Base-by-base conservation (phyloP, 2,797 vertebrate species). In the Gymnodraco acuticeps region DNA sequence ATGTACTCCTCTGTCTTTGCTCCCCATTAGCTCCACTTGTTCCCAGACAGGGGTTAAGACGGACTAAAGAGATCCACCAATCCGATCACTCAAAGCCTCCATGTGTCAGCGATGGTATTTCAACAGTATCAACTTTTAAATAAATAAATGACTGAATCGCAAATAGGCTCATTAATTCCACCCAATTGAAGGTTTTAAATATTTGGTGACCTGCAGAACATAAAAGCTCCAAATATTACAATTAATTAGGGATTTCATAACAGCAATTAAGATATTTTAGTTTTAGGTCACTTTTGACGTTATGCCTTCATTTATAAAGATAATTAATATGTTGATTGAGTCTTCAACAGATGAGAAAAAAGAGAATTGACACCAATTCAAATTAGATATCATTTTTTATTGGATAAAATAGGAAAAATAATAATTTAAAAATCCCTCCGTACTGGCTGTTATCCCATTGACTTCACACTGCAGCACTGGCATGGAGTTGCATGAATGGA, bases 21-120 rank as follows among this genome's bases (percentile, higher is more conserved):
- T 94, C 90, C 94, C 94, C 92, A 95, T 96, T 95, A 94, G 87
- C 79, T 87, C 88, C 86, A 88, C 94, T 95, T 95, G 94, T 94
- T 94, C 90, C 89, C 88, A 87, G 87, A 89, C 90, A 94, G 75
- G 81, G 94, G 88, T 92, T 94, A 92, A 94, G 93, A 95, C 92
- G 89, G 89, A 93, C 88, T 90, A 92, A 92, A 93, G 94, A 90
- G 87, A 91, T 91, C 94, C 89, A 81, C 90, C 81, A 87, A 85
- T 93, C 89, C 81, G 88, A 89, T 85, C 82, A 80, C 84, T 83
- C 70, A 73, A 73, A 82, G 93, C 89, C 76, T 89, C 91, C 87
- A 82, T 77, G 65, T 82, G 81, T 90, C 91, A 91, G 81, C 75
- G 66, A 59, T 91, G 90, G 88, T 86, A 94, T 92, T 95, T 95